Conservation (phyloP, 2,888 invertebrate species). For the Ommatoiulus sabulosus region DNA sequence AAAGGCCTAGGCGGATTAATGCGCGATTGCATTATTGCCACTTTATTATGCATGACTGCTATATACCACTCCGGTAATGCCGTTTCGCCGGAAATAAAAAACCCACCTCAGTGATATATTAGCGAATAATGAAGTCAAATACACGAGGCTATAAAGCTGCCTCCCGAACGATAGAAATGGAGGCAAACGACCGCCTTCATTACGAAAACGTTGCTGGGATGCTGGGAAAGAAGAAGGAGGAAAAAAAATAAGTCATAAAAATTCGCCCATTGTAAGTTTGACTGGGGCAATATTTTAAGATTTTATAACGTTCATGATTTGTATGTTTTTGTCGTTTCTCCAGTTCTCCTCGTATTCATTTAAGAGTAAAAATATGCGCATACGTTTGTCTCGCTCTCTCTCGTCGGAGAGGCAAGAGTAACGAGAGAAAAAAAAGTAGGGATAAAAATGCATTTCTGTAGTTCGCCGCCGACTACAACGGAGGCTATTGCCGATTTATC, state of each 20-base stretch:
- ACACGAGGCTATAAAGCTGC: slow-evolving; percentile 29
- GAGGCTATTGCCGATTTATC: slow-evolving; percentile 49
- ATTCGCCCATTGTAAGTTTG: slow-evolving; percentile 50
- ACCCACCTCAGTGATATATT: slow-evolving; percentile 40
- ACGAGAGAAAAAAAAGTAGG: too few species aligned
- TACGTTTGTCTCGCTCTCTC: slow-evolving; percentile 51
- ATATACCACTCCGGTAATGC: not conserved
- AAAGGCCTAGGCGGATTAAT: not conserved
- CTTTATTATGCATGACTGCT: slow-evolving; percentile 16
- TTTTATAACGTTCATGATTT: slow-evolving; percentile 49
- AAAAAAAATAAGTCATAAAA: slow-evolving; percentile 37
- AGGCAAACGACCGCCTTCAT: slow-evolving; percentile 24
- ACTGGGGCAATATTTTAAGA: slow-evolving; percentile 47
- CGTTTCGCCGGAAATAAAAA: slow-evolving; percentile 10
- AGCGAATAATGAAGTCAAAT: slow-evolving; percentile 33
- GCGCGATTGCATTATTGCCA: slow-evolving; percentile 31
- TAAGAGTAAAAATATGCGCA: slow-evolving; percentile 49
- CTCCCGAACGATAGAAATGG: not conserved
- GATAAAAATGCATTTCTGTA: slow-evolving; percentile 49
- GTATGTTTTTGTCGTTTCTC: slow-evolving; percentile 46
- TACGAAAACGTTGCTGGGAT: slow-evolving; percentile 2
- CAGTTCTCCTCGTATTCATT: slow-evolving; percentile 41
- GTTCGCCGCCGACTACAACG: slow-evolving; percentile 36
- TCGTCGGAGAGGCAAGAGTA: slow-evolving; percentile 21
- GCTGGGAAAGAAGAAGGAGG: too few species aligned